phyloP scores from a whole-genome alignment of 2,888 invertebrate species.

The Drosophila atripex region DNA sequence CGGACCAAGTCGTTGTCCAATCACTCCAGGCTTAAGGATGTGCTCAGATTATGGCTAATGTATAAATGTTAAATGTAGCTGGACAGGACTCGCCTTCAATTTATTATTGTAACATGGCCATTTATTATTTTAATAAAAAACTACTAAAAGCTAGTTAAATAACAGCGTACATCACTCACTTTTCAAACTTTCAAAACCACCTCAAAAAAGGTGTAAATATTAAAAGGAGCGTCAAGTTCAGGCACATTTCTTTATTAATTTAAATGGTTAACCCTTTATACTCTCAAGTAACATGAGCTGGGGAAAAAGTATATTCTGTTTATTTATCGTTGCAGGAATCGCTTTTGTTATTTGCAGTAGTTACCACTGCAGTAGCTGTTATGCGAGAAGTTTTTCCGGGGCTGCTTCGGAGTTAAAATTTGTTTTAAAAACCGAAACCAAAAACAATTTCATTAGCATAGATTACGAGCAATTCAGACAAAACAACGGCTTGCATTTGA shows the following conservation, averaged over 20 bases:
- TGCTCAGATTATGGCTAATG: constrained; percentile 3
- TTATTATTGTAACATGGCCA: not conserved
- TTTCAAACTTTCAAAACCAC: too few relatives aligned
- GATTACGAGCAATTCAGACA: constrained; percentile 74
- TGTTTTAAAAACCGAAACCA: constrained; percentile 62
- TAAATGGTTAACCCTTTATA: not conserved
- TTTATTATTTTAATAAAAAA: too few relatives aligned
- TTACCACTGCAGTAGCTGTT: constrained; percentile 14
- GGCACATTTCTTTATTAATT: not conserved
- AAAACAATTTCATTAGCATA: constrained; percentile 77
- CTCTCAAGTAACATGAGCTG: constrained; percentile 4
- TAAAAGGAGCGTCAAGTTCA: not conserved
- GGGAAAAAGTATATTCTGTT: constrained; percentile 22
- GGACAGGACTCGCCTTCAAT: not conserved
- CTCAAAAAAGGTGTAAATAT: too few relatives aligned
- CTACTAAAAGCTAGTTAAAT: too few relatives aligned
- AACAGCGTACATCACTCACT: too few relatives aligned
- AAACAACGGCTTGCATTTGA: constrained; percentile 74
- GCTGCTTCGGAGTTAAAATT: constrained; percentile 51
- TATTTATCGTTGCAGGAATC: constrained; percentile 47
- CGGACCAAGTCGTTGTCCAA: constrained; percentile 62
- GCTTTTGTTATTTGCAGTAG: constrained; percentile 33
- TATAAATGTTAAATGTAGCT: not conserved
- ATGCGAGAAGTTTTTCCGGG: constrained; percentile 34
- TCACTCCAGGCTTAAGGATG: constrained; percentile 68